Conservation (phyloP, 2,888 invertebrate species). For the Brenthis daphne region DNA sequence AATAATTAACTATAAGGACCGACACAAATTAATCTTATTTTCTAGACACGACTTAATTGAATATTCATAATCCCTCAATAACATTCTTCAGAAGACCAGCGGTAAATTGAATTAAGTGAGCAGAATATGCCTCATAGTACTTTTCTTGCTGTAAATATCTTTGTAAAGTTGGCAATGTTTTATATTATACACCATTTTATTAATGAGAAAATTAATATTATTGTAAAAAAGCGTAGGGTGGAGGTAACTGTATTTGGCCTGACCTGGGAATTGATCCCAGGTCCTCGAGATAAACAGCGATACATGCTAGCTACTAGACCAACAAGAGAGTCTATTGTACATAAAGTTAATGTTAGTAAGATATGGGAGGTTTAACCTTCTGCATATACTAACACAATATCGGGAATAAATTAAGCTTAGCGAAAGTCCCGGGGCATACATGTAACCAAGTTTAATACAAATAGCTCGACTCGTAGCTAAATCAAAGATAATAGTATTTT, state of each 20-base stretch:
- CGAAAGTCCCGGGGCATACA: slow-evolving; percentile 4
- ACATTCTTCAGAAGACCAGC: slow-evolving; percentile 44
- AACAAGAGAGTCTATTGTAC: too few species aligned
- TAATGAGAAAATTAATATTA: too few species aligned
- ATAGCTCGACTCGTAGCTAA: not conserved
- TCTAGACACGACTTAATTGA: slow-evolving; percentile 47
- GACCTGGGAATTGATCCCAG: too few species aligned
- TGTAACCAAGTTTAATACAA: slow-evolving; percentile 6
- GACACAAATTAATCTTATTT: slow-evolving; percentile 53
- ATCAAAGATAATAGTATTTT: not conserved
- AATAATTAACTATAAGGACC: slow-evolving; percentile 42
- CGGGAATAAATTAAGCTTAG: slow-evolving; percentile 14
- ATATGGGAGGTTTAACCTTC: not conserved
- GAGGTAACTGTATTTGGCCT: too few species aligned
- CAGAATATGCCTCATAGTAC: too few species aligned
- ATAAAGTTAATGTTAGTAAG: not conserved
- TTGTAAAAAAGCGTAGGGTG: too few species aligned
- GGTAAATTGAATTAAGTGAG: too few species aligned
- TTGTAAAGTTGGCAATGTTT: too few species aligned
- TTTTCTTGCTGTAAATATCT: too few species aligned
- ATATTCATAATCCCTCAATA: slow-evolving; percentile 51
- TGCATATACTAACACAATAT: slow-evolving; percentile 5
- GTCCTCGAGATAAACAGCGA: too few species aligned
- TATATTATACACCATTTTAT: too few species aligned
- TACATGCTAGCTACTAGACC: too few species aligned